A percentile compares a stretch with the other conserved stretches of the same genome.
phyloP scores from a whole-genome alignment of 1,140 invertebrate species.

The Leptoteleia sp. region DNA sequence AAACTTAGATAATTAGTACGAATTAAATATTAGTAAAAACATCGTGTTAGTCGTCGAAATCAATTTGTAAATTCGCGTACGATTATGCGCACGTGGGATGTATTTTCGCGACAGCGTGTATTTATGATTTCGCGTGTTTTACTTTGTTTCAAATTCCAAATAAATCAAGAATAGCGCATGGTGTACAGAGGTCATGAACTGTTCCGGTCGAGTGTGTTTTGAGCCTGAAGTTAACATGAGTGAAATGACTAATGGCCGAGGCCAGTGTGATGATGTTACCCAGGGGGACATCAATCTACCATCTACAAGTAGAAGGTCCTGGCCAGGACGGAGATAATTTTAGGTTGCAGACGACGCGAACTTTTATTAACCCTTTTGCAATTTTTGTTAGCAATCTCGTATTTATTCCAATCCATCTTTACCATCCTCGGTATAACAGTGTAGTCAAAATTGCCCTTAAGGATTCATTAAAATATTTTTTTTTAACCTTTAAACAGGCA shows the following conservation, averaged over 20 bases:
- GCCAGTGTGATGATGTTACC: conserved; percentile 70
- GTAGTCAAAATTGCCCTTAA: too few relatives aligned
- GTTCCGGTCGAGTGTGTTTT: conserved; percentile 69
- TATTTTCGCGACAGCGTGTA: conserved; percentile 31
- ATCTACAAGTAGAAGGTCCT: conserved; percentile 47
- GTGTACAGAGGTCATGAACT: conserved; percentile 64
- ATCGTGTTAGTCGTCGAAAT: too few relatives aligned
- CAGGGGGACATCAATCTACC: conserved; percentile 71
- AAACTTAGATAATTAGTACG: too few relatives aligned
- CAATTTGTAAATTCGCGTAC: conserved; percentile 27
- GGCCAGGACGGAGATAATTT: conserved; percentile 48
- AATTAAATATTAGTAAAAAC: too few relatives aligned
- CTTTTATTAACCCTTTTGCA: too few relatives aligned
- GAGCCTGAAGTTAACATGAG: conserved; percentile 71
- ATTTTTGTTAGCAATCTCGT: too few relatives aligned
- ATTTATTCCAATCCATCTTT: too few relatives aligned
- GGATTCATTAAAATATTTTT: too few relatives aligned
- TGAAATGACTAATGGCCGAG: conserved; percentile 72
- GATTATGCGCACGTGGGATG: conserved; percentile 1
- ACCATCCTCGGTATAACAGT: too few relatives aligned
- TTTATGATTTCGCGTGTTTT: conserved; percentile 42
- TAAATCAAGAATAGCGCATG: conserved; percentile 60
- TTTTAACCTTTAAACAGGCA: too few relatives aligned
- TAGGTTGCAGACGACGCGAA: conserved; percentile 12
- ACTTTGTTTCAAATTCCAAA: conserved; percentile 46